Evolutionary conservation across 2,113 vertebrate species (phyloP), one percentile per base, ranked within the genome.

Genomic region (Saguinus midas): DNA sequence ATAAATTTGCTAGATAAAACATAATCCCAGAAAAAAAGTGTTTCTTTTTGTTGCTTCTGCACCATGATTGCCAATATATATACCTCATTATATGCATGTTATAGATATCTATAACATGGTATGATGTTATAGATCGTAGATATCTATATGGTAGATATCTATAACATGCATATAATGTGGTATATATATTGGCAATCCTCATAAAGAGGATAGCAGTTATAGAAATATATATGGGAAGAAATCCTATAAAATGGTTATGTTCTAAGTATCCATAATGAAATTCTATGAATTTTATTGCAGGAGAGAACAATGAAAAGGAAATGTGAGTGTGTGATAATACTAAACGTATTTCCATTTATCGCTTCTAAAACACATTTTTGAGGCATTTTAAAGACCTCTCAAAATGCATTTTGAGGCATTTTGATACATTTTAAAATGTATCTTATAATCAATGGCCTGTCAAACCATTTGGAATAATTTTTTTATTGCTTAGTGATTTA

Each of bases 401-500:
- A 73, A 97, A 81, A 40, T 40, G 37, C 37, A 40, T 40, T 40
- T 40, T 40, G 37, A 40, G 37, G 37, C 37, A 40, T 40, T 40
- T 40, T 40, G 37, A 40, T 40, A 40, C 37, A 40, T 40, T 40
- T 87, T 92, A 94, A 6, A 14, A 23, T 43, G 23, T 70, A 27
- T 76, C 40, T 90, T 94, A 75, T 88, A 66, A 55, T 70, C 25
- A 78, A 48, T 32, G 80, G 1, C 58, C 16, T 87, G 32, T 86
- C 48, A 94, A 87, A 84, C 52, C 52, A 72, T 52, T 72, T 73
- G 45, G 32, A 70, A 61, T 37, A 70, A 83, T 32, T 57, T 73
- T 68, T 94, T 92, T 86, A 61, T 95, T 90, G 66, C 48, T 91
- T 85, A 75, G 20, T 79, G 52, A 45, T 58, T 95, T 92, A 87